Conservation (phyloP, 53 echinoderm and acorn worm species). For the Paracentrotus lividus region DNA sequence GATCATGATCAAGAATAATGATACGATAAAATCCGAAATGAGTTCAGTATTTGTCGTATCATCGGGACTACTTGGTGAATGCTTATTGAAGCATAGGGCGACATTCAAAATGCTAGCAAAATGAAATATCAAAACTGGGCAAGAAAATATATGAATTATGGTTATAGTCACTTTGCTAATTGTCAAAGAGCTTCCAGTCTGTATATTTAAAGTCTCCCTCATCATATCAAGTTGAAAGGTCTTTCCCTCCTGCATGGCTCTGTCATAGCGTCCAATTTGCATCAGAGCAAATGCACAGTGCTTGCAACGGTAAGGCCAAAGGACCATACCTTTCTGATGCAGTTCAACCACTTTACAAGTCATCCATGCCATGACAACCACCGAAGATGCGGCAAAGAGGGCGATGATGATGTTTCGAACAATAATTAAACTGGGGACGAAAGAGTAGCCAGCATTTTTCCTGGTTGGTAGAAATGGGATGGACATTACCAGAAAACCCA, state of each 20-base stretch:
- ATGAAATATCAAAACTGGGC: background rate
- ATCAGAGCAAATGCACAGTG: constrained; percentile 25
- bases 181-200: background rate
- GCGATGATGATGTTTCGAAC: background rate
- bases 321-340: background rate
- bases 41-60: constrained; percentile 5
- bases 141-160: constrained; percentile 7
- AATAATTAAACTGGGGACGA: background rate
- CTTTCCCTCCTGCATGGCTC: background rate
- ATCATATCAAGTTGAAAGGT: background rate
- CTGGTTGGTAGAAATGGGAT: background rate
- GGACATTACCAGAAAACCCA: constrained; percentile 1
- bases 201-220: background rate
- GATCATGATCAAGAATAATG: background rate
- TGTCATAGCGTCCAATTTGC: background rate
- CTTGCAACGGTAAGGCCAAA: constrained; percentile 2
- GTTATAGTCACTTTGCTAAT: background rate
- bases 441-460: background rate
- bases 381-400: background rate
- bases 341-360: background rate
- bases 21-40: background rate
- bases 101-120: background rate
- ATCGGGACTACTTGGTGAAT: background rate
- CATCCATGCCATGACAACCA: background rate
- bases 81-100: background rate